phyloP scores from a whole-genome alignment of 2,888 invertebrate species.

The Xestobium rufovillosum region DNA sequence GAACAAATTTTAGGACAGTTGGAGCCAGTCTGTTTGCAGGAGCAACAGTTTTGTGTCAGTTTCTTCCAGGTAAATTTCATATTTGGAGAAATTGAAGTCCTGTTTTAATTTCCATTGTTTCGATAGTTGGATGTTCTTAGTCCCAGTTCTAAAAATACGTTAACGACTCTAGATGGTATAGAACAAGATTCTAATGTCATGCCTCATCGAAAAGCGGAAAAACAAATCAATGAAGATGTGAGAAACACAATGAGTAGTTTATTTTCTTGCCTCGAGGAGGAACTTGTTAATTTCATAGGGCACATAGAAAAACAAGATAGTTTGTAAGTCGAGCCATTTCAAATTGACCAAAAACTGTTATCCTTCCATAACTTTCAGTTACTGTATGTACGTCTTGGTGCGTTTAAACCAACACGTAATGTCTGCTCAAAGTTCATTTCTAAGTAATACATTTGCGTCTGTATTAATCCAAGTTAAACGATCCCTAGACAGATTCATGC shows the following conservation, averaged over 20 bases:
- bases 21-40: constrained; percentile 85
- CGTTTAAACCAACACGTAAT: constrained; percentile 88
- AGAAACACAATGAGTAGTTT: constrained; percentile 81
- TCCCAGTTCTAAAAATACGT: constrained; percentile 50
- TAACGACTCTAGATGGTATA: constrained; percentile 50
- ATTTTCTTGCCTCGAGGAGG: constrained; percentile 81
- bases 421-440: constrained; percentile 80
- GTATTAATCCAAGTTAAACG: constrained; percentile 81
- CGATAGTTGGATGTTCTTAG: constrained; percentile 59
- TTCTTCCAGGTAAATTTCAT: constrained; percentile 65
- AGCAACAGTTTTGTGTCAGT: constrained; percentile 88
- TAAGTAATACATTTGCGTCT: constrained; percentile 81
- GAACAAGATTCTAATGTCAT: constrained; percentile 30
- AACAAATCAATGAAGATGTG: constrained; percentile 70
- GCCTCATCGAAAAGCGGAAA: constrained; percentile 53
- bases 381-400: constrained; percentile 89
- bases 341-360: background rate
- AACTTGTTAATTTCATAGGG: constrained; percentile 76
- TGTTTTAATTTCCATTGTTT: constrained; percentile 49
- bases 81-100: too few species aligned
- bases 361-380: constrained; percentile 49
- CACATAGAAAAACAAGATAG: constrained; percentile 83
- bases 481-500: constrained; percentile 87
- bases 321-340: constrained; percentile 58
- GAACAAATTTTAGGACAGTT: constrained; percentile 83